Conservation (phyloP, 2,888 invertebrate genomes). For the Drosophila cognata region DNA sequence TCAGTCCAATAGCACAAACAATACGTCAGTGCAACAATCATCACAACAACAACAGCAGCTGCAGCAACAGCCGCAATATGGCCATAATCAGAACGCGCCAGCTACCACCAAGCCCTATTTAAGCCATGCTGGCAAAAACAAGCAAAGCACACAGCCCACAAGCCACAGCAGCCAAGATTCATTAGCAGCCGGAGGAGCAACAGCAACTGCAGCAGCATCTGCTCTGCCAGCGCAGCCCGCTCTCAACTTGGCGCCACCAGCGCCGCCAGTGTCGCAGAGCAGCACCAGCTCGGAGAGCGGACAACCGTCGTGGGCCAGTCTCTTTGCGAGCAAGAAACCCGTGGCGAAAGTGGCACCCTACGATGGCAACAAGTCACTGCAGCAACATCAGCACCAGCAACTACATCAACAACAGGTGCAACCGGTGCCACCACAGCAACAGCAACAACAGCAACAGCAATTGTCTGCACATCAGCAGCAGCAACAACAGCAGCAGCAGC, state of each 20-base stretch:
- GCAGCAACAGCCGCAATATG: slow-evolving; percentile 36
- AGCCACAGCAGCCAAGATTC: slow-evolving; percentile 27
- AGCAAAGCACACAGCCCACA: slow-evolving; percentile 33
- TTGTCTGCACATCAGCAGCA: slow-evolving; percentile 21
- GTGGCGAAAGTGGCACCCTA: slow-evolving; percentile 88
- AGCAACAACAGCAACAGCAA: slow-evolving; percentile 20
- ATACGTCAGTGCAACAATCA: slow-evolving; percentile 40
- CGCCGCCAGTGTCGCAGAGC: slow-evolving; percentile 81
- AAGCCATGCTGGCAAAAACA: slow-evolving; percentile 56
- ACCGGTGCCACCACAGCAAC: slow-evolving; percentile 10
- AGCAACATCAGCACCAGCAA: slow-evolving; percentile 24
- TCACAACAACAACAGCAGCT: slow-evolving; percentile 36
- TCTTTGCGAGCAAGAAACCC: slow-evolving; percentile 87
- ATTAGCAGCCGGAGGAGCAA: slow-evolving; percentile 29
- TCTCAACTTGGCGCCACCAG: slow-evolving; percentile 81
- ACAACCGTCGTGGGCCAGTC: slow-evolving; percentile 88
- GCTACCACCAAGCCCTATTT: slow-evolving; percentile 49
- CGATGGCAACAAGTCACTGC: slow-evolving; percentile 80
- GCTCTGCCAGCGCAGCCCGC: slow-evolving; percentile 55
- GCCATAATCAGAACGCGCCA: slow-evolving; percentile 27
- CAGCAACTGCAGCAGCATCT: slow-evolving; percentile 31
- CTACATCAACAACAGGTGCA: slow-evolving; percentile 67
- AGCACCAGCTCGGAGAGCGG: slow-evolving; percentile 53
- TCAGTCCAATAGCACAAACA: slow-evolving; percentile 47
- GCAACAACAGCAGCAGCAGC: slow-evolving; percentile 22